Evolutionary conservation across 2,113 vertebrate species (phyloP).

Genomic region (Hystrix cristata): DNA sequence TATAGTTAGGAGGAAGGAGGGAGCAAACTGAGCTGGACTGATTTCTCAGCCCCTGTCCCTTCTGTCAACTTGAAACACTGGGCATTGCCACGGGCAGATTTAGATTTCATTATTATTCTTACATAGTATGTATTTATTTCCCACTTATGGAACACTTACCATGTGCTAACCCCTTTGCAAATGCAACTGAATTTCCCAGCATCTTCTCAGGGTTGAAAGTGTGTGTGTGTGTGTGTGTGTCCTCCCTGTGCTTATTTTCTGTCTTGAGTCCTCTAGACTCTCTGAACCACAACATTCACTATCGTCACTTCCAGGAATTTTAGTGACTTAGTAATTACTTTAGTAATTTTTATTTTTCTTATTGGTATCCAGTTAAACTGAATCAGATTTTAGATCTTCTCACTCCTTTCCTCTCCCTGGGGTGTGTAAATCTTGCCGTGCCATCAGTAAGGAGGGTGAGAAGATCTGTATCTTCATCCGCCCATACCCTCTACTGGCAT

Average conservation of each 20-base stretch:
- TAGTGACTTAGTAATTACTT: background rate
- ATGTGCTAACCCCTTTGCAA: background rate
- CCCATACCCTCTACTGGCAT: background rate
- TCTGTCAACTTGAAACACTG: background rate
- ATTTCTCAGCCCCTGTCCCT: background rate
- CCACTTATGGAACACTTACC: background rate
- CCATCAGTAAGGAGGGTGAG: background rate
- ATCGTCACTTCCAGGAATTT: background rate
- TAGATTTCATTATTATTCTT: background rate
- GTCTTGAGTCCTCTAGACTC: background rate
- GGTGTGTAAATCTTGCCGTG: background rate
- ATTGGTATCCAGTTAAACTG: slow-evolving; percentile 23
- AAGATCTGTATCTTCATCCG: background rate
- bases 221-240: background rate
- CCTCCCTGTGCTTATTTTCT: background rate
- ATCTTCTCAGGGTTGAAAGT: background rate
- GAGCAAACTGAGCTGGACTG: background rate
- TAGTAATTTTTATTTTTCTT: slow-evolving; percentile 47
- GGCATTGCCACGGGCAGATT: background rate
- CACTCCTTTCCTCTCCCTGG: background rate
- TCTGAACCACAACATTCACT: slow-evolving; percentile 29
- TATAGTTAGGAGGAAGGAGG: background rate
- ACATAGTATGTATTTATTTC: background rate
- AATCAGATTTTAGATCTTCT: background rate
- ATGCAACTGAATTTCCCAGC: background rate